Percentiles rank a stretch among this genome's conserved stretches.
phyloP scores from a whole-genome alignment of 1,140 invertebrate species.

The Drosophila ogumai region DNA sequence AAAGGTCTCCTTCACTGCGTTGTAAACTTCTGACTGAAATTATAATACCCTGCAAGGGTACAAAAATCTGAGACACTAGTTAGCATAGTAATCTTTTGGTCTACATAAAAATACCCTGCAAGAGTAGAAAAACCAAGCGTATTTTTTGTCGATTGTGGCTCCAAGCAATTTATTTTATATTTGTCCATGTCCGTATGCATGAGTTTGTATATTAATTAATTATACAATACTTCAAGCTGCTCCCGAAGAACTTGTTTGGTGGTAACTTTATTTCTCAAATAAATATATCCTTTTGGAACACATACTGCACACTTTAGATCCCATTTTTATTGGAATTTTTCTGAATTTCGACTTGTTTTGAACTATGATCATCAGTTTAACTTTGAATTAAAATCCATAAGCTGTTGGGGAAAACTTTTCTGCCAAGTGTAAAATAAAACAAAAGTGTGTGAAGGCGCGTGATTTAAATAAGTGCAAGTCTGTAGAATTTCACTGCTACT shows the following conservation, averaged over 20 bases:
- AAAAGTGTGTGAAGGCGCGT: not conserved
- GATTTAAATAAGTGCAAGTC: not conserved
- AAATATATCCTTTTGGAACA: not conserved
- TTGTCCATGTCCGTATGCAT: no score
- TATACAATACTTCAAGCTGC: no score
- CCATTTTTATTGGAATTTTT: not conserved
- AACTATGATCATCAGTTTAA: not conserved
- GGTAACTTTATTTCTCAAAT: not conserved
- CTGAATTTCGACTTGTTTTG: not conserved
- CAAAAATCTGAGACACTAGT: no score
- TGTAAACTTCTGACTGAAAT: no score
- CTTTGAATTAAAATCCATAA: not conserved
- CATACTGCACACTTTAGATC: not conserved
- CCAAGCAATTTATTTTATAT: no score
- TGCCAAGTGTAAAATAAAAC: not conserved
- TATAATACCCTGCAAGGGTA: no score
- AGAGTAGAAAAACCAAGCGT: no score
- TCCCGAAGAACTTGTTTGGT: not conserved
- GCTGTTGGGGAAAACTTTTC: not conserved
- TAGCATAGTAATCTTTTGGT: no score
- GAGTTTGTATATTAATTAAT: no score
- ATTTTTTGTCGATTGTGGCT: no score
- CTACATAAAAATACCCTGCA: no score
- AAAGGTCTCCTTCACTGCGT: no score
- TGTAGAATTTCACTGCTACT: not conserved